Evolutionary conservation across 2,797 vertebrate genomes (phyloP), one percentile per base, ranked within the genome.

Genomic region (Poeciliopsis presidionis): DNA sequence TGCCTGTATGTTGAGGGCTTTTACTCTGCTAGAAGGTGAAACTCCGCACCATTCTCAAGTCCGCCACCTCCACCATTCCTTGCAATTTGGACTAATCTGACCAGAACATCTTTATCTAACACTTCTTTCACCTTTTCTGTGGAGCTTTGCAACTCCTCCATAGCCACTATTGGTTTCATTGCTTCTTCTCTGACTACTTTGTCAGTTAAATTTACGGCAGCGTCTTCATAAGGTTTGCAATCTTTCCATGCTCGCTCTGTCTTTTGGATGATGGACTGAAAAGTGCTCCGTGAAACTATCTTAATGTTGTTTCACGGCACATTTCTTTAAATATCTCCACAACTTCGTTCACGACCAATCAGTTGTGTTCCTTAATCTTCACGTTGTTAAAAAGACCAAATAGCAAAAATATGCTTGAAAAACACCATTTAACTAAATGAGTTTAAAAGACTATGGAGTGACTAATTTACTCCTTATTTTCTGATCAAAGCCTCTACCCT

Each of bases 381-480:
- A 25, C 11, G 20, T 22, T 41, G 22, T 67, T 7, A 49, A 49
- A 49, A 41, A 41, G 36, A 28, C 45, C 11, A 70, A 46, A 70
- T 45, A 28, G 25, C 41, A 45, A 7, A 18, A 70, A 28, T 28
- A 33, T 49, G 51, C 30, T 81, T 74, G 81, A 88, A 81, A 82
- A 76, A 86, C 83, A 74, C 72, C 76, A 82, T 82, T 65, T 72
- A 82, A 65, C 74, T 79, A 88, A 91, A 88, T 49, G 65, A 84
- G 86, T 73, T 79, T 77, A 85, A 86, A 84, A 84, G 77, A 67
- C 73, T 78, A 89, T 65, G 28, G 85, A 82, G 82, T 92, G 92
- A 93, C 65, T 93, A 91, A 95, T 88, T 87, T 83, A 78, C 73
- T 5, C 33, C 88, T 88, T 81, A 72, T 87, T 87, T 84, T 86